These are phyloP conservation scores for Operophtera brumata DNA, from an alignment of 2,888 invertebrate genomes.

Conservation along the genomic window DNA sequence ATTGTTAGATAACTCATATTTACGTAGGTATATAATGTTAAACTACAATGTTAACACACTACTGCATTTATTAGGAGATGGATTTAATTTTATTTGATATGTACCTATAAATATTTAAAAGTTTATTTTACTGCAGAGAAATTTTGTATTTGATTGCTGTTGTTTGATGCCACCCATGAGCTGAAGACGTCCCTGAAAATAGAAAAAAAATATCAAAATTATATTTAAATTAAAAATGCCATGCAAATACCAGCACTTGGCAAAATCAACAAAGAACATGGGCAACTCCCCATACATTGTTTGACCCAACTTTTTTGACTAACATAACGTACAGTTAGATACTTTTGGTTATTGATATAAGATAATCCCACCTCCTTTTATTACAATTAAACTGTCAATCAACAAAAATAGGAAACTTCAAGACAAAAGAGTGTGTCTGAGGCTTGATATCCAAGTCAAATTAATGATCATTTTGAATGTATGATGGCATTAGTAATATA, in stretches of 20 bases:
- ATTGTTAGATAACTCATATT: background rate
- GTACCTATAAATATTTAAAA: slow-evolving; percentile 40
- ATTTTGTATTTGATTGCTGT: slow-evolving; percentile 89
- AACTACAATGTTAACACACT: slow-evolving; percentile 25
- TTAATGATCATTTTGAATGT: too few relatives aligned
- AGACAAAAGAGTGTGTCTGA: too few relatives aligned
- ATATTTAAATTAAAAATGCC: background rate
- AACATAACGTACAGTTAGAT: too few relatives aligned
- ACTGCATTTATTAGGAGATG: slow-evolving; percentile 33
- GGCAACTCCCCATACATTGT: too few relatives aligned
- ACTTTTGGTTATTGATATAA: too few relatives aligned
- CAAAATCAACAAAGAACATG: background rate
- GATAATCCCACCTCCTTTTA: too few relatives aligned
- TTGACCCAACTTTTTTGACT: too few relatives aligned
- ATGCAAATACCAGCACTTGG: background rate
- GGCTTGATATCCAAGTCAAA: too few relatives aligned
- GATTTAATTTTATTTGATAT: slow-evolving; percentile 54
- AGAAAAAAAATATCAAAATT: slow-evolving; percentile 38
- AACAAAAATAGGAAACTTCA: too few relatives aligned
- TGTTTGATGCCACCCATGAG: slow-evolving; percentile 93
- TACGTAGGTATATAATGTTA: slow-evolving; percentile 11
- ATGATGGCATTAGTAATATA: too few relatives aligned
- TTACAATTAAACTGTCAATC: background rate
- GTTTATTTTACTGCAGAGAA: slow-evolving; percentile 89
- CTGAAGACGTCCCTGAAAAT: slow-evolving; percentile 92